A percentile compares a stretch with the other conserved stretches of the same genome.
Evolutionary conservation across 2,113 vertebrate genomes (phyloP).

Genomic region (Leptodactylus fuscus): DNA sequence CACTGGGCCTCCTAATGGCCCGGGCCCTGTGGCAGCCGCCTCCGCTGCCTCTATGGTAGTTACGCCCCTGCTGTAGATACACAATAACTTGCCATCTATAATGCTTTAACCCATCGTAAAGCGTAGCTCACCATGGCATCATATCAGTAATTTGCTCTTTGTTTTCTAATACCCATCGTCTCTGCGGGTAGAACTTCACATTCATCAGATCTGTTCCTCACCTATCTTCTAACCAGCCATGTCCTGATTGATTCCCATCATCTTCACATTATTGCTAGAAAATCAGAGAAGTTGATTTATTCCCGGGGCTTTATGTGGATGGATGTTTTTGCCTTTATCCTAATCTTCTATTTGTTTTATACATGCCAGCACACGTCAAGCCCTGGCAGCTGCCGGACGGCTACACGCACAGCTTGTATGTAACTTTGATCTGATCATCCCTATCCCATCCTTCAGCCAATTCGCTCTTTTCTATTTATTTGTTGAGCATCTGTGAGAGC

Average conservation of each 20-base stretch:
- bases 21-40: too few species aligned
- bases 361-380: constrained; percentile 43
- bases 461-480: constrained; percentile 51
- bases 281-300: constrained; percentile 33
- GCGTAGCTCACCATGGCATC: too few species aligned
- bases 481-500: constrained; percentile 50
- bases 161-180: too few species aligned
- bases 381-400: constrained; percentile 31
- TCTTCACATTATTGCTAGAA: constrained; percentile 18
- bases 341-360: constrained; percentile 50
- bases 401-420: constrained; percentile 52
- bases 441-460: constrained; percentile 45
- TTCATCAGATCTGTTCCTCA: neutral
- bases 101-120: too few species aligned
- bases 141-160: too few species aligned
- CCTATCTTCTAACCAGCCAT: neutral
- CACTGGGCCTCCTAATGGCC: too few species aligned
- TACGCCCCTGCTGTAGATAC: too few species aligned
- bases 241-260: neutral
- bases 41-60: too few species aligned
- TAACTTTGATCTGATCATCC: constrained; percentile 54
- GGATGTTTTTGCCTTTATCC: constrained; percentile 46
- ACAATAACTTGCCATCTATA: too few species aligned
- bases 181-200: too few species aligned
- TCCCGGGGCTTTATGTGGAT: constrained; percentile 23